Percentiles rank a stretch among this genome's conserved stretches.
Conservation (phyloP, 2,888 invertebrate species). For the Lymantria monacha region DNA sequence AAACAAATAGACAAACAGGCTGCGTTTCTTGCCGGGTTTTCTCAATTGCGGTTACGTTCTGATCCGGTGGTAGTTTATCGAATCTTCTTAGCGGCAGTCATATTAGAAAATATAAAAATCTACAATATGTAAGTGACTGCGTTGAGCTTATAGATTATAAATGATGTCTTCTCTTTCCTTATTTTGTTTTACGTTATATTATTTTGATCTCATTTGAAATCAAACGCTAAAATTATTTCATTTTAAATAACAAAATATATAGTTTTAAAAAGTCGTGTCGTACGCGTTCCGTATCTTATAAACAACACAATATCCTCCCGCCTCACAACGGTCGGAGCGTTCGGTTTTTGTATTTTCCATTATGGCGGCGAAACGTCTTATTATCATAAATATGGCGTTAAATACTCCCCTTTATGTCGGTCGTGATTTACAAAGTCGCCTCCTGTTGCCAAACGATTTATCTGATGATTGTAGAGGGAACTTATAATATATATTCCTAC, state of each 20-base stretch:
- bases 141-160: no score
- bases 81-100: no score
- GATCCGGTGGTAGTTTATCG: no score
- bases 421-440: constrained; percentile 70
- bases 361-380: constrained; percentile 74
- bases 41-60: no score
- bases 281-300: constrained; percentile 24
- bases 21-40: no score
- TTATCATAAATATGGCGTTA: constrained; percentile 80
- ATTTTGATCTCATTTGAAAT: neutral
- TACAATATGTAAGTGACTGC: no score
- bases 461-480: constrained; percentile 11
- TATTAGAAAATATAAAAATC: no score
- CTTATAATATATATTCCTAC: no score
- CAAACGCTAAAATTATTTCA: neutral
- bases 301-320: constrained; percentile 25
- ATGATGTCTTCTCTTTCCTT: no score
- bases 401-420: constrained; percentile 73
- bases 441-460: constrained; percentile 31
- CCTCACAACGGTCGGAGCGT: constrained; percentile 50
- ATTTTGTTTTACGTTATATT: neutral
- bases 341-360: constrained; percentile 77
- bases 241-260: neutral
- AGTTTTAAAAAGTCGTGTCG: constrained; percentile 1
- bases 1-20: no score